Evolutionary conservation across 2,113 vertebrate species (phyloP).

Genomic region (Ursus arctos): DNA sequence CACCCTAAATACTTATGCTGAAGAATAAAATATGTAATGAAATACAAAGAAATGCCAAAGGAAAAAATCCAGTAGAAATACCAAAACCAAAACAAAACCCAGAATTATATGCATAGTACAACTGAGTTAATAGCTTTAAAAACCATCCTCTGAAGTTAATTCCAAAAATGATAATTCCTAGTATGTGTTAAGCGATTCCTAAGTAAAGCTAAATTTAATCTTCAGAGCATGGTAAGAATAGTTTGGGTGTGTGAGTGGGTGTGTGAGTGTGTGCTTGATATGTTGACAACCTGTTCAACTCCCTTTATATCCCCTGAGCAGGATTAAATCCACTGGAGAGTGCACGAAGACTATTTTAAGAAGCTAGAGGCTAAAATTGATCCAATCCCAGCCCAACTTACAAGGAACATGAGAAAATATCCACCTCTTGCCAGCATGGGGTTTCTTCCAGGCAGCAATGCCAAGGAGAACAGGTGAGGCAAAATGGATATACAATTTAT

Average conservation of each 20-base stretch:
- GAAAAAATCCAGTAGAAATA: neutral
- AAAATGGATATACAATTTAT: neutral
- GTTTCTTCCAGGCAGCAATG: neutral
- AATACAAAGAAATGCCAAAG: neutral
- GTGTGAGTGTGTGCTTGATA: neutral
- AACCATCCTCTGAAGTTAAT: neutral
- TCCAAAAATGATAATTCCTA: neutral
- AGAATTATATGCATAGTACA: neutral
- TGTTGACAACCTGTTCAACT: neutral
- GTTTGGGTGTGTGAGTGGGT: neutral
- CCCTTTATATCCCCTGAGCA: neutral
- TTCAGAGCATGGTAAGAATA: neutral
- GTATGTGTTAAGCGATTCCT: neutral
- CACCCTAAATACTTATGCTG: neutral
- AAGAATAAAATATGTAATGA: neutral
- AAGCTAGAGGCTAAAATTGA: neutral
- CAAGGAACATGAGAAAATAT: neutral
- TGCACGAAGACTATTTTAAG: neutral
- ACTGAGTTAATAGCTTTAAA: neutral
- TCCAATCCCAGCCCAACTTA: neutral
- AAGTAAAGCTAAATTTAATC: slow-evolving; percentile 27
- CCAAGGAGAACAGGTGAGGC: neutral
- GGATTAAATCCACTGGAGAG: neutral
- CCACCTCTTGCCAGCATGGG: neutral
- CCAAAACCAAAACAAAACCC: neutral